Base-by-base conservation (phyloP, 2,888 invertebrate species). In the Cephus rjabovi region DNA sequence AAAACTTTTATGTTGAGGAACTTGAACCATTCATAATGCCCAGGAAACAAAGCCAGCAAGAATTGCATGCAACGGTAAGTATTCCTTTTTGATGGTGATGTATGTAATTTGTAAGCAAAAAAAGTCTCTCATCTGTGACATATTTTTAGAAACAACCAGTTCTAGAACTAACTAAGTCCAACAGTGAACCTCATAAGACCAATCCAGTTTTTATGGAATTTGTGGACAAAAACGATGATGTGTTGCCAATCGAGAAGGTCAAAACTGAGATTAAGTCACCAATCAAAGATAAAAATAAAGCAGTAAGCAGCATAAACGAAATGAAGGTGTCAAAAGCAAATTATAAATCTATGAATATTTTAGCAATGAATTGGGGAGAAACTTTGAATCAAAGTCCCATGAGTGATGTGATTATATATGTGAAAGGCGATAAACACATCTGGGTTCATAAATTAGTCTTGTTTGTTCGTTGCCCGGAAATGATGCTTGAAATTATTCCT, bases 361-460 rank as follows among this genome's bases (percentile, higher is more conserved):
- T 87, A 68, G 82, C 84, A n/a, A 75, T 76, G 30, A 90, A 91
- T 78, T 92, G 92, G 92, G 80, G 84, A 35, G 85, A 85, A 79
- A 82, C 90, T 56, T 79, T 92, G 11, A 90, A 91, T 78, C 88
- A 89, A 37, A 89, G 87, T 78, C 82, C 86, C 70, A 86, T 90
- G 80, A 93, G 93, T 86, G 93, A 93, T 83, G 77, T 93, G 15
- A 86, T 90, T 31, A 85, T 93, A 68, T 87, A 90, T 78, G 89
- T 91, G 2, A 88, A 91, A 75, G 86, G 89, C 77, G 87, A 89
- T 75, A 87, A 86, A 79, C 86, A 90, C 68, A 90, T 93, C 80
- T 90, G 90, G 85, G 91, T 89, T 73, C 93, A 93, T 81, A 92
- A 90, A 84, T 82, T 93, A 40, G 91, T 93, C 11, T 86, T 93